These are phyloP conservation scores for Amaurobius ferox DNA, from an alignment of 2,888 invertebrate species.

Conservation along the genomic window DNA sequence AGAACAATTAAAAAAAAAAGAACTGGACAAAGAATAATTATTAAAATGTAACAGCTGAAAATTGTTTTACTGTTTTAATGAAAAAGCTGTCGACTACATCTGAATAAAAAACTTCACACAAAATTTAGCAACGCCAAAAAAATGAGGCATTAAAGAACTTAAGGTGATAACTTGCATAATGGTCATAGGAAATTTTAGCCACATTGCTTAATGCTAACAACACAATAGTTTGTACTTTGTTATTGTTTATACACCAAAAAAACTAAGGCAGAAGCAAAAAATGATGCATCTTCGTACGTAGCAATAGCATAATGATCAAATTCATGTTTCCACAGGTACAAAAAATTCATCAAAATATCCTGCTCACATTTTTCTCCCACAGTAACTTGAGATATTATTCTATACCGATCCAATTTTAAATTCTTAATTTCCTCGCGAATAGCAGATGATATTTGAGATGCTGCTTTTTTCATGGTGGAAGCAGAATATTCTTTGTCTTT, in stretches of 20 bases:
- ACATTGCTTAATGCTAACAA: no score
- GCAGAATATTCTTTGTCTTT: slow-evolving; percentile 20
- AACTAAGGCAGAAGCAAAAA: slow-evolving; percentile 39
- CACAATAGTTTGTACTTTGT: no score
- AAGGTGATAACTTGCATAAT: no score
- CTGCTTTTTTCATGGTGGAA: slow-evolving; percentile 8
- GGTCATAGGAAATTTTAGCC: no score
- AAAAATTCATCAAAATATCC: slow-evolving; percentile 39
- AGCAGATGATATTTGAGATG: slow-evolving; percentile 10
- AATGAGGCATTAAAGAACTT: no score
- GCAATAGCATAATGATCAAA: slow-evolving; percentile 37
- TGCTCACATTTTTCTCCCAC: slow-evolving; percentile 58
- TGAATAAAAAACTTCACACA: no score
- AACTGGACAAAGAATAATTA: no score
- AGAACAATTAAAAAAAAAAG: no score
- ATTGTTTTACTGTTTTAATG: no score
- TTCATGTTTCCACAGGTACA: slow-evolving; percentile 60
- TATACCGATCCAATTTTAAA: slow-evolving; percentile 38
- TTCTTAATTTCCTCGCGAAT: slow-evolving; percentile 36
- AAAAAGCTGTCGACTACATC: no score
- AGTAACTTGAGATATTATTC: slow-evolving; percentile 54
- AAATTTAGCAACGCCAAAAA: no score
- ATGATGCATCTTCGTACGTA: slow-evolving; percentile 9
- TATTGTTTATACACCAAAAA: slow-evolving; percentile 45
- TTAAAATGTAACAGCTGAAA: no score